Evolutionary conservation across 2,113 vertebrate species (phyloP).

Genomic region (Hemiprocne comata): DNA sequence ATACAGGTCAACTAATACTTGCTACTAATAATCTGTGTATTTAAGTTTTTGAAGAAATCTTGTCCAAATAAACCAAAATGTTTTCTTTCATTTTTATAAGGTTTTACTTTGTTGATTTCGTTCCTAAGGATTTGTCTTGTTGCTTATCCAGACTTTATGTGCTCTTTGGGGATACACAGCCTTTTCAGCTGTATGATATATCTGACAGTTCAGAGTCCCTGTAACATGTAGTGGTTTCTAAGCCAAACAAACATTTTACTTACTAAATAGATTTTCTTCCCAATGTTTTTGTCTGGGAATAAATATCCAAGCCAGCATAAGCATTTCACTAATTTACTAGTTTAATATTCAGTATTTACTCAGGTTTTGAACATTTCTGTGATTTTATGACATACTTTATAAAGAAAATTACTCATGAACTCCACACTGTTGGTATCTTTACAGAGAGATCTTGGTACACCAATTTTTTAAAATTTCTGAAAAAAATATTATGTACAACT

Average conservation of each 20-base stretch:
- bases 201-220: background rate
- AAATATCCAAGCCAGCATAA: background rate
- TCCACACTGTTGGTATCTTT: background rate
- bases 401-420: background rate
- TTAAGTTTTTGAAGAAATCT: background rate
- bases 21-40: background rate
- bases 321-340: background rate
- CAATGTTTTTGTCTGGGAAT: background rate
- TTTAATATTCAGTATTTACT: background rate
- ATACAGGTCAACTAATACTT: background rate
- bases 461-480: background rate
- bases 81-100: background rate
- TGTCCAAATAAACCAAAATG: background rate
- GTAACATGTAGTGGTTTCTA: background rate
- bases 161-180: background rate
- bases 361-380: background rate
- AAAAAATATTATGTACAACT: background rate
- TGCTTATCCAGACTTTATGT: background rate
- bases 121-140: background rate
- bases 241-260: background rate
- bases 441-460: background rate
- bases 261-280: background rate
- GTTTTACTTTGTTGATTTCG: background rate
- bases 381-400: background rate
- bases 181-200: conserved; percentile 2